These are phyloP conservation scores for Lasioglossum lativentre DNA, from an alignment of 2,888 invertebrate genomes.

Conservation along the genomic window DNA sequence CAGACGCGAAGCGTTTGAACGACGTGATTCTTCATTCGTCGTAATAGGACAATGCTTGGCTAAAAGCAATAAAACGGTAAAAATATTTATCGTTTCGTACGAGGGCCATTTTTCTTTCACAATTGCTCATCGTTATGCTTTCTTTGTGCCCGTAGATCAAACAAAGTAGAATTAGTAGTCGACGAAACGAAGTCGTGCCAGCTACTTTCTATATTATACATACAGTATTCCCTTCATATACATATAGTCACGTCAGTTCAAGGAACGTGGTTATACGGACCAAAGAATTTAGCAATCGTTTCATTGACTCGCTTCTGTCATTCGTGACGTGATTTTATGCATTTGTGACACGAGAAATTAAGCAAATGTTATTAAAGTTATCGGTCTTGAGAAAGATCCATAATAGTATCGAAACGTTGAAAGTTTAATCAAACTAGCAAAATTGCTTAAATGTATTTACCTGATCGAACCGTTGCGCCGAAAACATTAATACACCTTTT, in stretches of 20 bases:
- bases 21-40: not conserved
- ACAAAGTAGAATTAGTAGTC: not conserved
- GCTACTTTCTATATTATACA: constrained; percentile 8
- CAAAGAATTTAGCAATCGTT: not conserved
- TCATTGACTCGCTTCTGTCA: not conserved
- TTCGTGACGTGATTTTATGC: not conserved
- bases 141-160: not conserved
- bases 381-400: too few species aligned
- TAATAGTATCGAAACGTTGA: too few species aligned
- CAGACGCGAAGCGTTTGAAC: not conserved
- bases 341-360: too few species aligned
- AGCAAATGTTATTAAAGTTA: too few species aligned
- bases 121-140: not conserved
- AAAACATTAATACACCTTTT: too few species aligned
- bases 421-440: too few species aligned
- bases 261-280: not conserved
- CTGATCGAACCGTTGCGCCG: too few species aligned
- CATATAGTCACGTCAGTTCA: not conserved
- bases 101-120: not conserved
- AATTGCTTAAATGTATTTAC: too few species aligned
- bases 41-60: not conserved
- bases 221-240: constrained; percentile 4
- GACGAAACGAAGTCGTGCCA: not conserved
- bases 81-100: not conserved
- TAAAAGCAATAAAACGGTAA: not conserved